These are phyloP conservation scores for Phodopus roborovskii DNA, from an alignment of 2,113 vertebrate genomes.

Conservation along the genomic window DNA sequence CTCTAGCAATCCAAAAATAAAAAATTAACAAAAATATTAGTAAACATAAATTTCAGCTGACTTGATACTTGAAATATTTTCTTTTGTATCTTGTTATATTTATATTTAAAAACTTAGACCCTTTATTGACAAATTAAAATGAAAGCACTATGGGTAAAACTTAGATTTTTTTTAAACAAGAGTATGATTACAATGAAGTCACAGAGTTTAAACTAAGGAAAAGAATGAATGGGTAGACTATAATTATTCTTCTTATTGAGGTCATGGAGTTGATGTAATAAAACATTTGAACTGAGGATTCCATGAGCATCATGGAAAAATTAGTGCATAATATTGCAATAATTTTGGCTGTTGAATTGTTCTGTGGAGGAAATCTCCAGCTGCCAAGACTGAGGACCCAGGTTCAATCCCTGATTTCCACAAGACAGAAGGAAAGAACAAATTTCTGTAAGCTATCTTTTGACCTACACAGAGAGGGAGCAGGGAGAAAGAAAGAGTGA, in stretches of 20 bases:
- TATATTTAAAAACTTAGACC: background rate
- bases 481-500: background rate
- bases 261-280: background rate
- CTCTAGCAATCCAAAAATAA: background rate
- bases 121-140: background rate
- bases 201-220: background rate
- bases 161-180: background rate
- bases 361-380: too few species aligned
- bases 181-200: background rate
- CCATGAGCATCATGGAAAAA: background rate
- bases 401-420: background rate
- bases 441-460: background rate
- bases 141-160: background rate
- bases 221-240: background rate
- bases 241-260: background rate
- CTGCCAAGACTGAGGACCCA: background rate
- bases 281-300: background rate
- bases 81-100: background rate
- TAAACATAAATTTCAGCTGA: slow-evolving; percentile 27
- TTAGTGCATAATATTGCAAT: background rate
- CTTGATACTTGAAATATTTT: background rate
- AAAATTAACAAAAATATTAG: background rate
- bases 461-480: background rate
- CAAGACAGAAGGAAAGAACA: background rate
- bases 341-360: background rate